A percentile compares a stretch with the other conserved stretches of the same genome.
Evolutionary conservation across 1,140 invertebrate genomes (phyloP).

Genomic region (Geopemphigus sp.): DNA sequence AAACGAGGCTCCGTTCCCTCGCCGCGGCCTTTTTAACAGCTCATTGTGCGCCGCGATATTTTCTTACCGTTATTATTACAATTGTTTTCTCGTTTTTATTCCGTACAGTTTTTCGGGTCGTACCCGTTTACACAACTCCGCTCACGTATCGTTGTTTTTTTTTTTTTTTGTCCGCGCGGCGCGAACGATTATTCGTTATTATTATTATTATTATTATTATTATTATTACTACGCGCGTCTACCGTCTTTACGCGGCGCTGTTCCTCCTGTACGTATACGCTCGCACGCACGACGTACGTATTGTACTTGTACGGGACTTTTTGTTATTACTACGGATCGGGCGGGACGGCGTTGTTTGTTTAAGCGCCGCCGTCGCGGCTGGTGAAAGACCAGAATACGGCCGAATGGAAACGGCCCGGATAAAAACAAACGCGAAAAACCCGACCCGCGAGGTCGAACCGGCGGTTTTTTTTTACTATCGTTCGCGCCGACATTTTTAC

Average conservation of each 20-base stretch:
- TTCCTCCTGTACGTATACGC: neutral
- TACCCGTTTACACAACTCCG: no score
- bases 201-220: no score
- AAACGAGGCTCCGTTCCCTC: conserved; percentile 11
- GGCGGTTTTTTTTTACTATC: no score
- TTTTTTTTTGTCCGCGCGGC: no score
- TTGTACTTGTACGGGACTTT: no score
- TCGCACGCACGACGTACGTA: neutral
- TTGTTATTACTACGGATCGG: no score
- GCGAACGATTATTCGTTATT: no score
- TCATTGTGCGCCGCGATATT: neutral
- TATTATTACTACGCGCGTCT: no score
- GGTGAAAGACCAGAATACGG: neutral
- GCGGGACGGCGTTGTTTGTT: neutral
- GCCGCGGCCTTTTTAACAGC: neutral
- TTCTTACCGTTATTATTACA: neutral
- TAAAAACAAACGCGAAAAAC: neutral
- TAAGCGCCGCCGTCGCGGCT: neutral
- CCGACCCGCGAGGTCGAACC: no score
- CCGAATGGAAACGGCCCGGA: neutral
- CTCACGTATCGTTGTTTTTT: no score
- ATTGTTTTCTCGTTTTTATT: neutral
- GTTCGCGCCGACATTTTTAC: no score
- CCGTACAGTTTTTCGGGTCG: neutral
- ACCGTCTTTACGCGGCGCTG: no score